Evolutionary conservation across 1,140 invertebrate species (phyloP), one percentile per base, ranked within the genome.

Genomic region (Leguminivora glycinivorella): DNA sequence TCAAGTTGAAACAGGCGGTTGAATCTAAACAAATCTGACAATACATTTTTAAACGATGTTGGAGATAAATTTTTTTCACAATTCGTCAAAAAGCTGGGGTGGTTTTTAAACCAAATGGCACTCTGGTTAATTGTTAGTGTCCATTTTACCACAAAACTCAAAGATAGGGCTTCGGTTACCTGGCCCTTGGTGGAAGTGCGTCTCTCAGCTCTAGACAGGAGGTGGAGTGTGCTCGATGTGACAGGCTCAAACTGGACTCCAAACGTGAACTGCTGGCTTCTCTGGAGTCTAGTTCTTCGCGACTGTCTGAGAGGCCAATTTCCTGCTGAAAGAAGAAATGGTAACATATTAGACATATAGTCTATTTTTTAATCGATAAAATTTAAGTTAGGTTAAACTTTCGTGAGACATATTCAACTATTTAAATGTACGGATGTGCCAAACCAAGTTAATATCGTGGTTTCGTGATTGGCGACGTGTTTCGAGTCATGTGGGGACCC

Each of bases 181-280:
- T 69, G 66, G 66, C 19, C 2, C 66, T 80, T 19, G 81, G 82
- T 6, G 83, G 87, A 4, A 79, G 81, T 22, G 83, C 78, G 4
- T 87, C 84, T 0, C 92, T 94, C 67, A 95, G 83, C 83, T 96
- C 95, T 0, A 95, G 88, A 79, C 95, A 95, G 6, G 95, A 95
- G 14, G 94, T 95, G 58, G 95, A 95, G 79, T 95, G 94, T 4
- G 94, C 94, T 52, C 94, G 78, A 76, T 93, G 93, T 0, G 88
- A 81, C 0, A 81, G 84, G 68, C 83, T 92, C 75, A 90, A 70
- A 1, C 47, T 52, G 6, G 87, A 83, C 67, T 87, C 83, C 70
- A 87, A 60, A 0, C 82, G 75, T 2, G 84, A 80, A 38, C 78
- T 84, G 56, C 81, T 83, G 7, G 77, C 70, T 29, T 85, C 83